These are phyloP conservation scores for Octodon degus DNA, from an alignment of 2,113 vertebrate species.

Conservation along the genomic window DNA sequence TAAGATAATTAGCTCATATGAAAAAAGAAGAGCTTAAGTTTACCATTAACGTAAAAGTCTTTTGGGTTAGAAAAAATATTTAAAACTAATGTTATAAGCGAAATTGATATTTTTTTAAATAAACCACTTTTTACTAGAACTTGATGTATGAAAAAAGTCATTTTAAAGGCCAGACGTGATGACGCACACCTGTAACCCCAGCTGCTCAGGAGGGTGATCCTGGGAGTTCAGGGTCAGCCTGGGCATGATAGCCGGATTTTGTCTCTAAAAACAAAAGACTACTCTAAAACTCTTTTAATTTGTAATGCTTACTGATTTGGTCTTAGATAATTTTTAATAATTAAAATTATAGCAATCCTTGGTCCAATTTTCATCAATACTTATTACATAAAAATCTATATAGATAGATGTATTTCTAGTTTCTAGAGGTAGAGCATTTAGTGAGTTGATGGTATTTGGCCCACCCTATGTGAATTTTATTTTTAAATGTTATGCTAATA, in stretches of 20 bases:
- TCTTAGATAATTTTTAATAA: slow-evolving; percentile 53
- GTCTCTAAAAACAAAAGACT: neutral
- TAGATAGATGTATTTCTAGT: neutral
- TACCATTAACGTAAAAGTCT: slow-evolving; percentile 76
- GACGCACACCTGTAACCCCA: neutral
- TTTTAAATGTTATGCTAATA: slow-evolving; percentile 47
- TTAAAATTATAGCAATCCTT: slow-evolving; percentile 52
- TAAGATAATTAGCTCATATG: neutral
- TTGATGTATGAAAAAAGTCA: slow-evolving; percentile 19
- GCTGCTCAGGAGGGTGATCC: neutral
- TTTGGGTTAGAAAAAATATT: slow-evolving; percentile 82
- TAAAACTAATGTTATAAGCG: slow-evolving; percentile 78
- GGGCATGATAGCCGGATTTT: neutral
- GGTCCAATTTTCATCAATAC: neutral
- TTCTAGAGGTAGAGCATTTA: slow-evolving; percentile 17
- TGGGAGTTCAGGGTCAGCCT: neutral
- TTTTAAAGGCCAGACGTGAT: neutral
- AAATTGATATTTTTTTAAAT: slow-evolving; percentile 79
- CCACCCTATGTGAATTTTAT: slow-evolving; percentile 10
- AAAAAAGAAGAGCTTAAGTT: slow-evolving; percentile 79
- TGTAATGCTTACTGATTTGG: slow-evolving; percentile 51
- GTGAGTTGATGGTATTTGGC: slow-evolving; percentile 15
- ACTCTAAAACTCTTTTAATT: slow-evolving; percentile 58
- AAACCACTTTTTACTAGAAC: slow-evolving; percentile 41
- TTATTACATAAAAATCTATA: slow-evolving; percentile 61